phyloP scores from a whole-genome alignment of 2,888 invertebrate genomes.

The Cybosia mesomella region DNA sequence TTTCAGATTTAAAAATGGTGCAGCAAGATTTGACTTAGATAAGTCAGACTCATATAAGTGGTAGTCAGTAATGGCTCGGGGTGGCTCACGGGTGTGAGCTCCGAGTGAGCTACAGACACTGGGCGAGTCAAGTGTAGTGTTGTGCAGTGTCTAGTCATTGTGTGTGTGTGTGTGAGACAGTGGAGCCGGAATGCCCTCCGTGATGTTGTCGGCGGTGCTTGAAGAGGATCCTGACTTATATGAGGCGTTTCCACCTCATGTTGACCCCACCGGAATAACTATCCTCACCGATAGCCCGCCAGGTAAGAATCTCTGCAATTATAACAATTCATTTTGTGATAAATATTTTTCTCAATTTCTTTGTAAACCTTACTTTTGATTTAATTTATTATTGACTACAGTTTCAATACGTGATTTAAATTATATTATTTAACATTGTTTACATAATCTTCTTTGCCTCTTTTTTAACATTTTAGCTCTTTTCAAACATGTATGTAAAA shows the following conservation, averaged over 20 bases:
- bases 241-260: conserved; percentile 93
- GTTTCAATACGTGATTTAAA: background rate
- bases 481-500: background rate
- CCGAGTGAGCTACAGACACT: conserved; percentile 67
- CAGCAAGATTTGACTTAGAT: conserved; percentile 87
- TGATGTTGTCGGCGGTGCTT: conserved; percentile 91
- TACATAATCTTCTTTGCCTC: background rate
- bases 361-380: background rate
- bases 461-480: background rate
- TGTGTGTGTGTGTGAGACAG: conserved; percentile 68
- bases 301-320: conserved; percentile 61
- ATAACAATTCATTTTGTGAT: background rate
- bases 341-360: background rate
- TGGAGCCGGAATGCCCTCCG: conserved; percentile 86
- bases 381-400: background rate
- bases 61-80: conserved; percentile 72
- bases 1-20: conserved; percentile 87
- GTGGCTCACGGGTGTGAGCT: conserved; percentile 78
- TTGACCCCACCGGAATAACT: conserved; percentile 92
- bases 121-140: conserved; percentile 74
- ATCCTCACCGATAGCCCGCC: conserved; percentile 89
- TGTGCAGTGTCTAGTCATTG: conserved; percentile 80
- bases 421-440: background rate
- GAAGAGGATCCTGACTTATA: conserved; percentile 92
- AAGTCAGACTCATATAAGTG: conserved; percentile 60